These are phyloP conservation scores for Bombus haemorrhoidalis DNA, from an alignment of 1,140 invertebrate genomes.

Conservation along the genomic window DNA sequence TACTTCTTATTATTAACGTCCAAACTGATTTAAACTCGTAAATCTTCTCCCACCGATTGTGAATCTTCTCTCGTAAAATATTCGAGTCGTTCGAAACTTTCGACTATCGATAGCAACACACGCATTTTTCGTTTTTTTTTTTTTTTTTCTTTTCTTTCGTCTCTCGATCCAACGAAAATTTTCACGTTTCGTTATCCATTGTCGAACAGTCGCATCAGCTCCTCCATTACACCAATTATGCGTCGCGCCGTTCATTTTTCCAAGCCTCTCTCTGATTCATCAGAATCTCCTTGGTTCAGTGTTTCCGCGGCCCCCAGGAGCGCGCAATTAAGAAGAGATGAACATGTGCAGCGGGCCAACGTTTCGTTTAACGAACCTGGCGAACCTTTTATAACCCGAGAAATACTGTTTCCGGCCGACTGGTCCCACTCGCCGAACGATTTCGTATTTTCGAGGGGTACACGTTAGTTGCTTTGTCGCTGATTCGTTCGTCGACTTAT, in stretches of 20 bases:
- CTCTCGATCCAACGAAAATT: not conserved
- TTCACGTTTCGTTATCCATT: slow-evolving; percentile 32
- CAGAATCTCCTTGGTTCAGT: slow-evolving; percentile 32
- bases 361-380: slow-evolving; percentile 26
- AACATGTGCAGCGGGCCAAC: slow-evolving; percentile 2
- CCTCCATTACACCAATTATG: slow-evolving; percentile 36
- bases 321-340: slow-evolving; percentile 37
- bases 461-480: slow-evolving; percentile 1
- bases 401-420: not conserved
- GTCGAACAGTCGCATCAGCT: slow-evolving; percentile 29
- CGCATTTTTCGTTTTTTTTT: too few species aligned
- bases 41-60: not conserved
- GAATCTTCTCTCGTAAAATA: not conserved
- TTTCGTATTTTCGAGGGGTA: slow-evolving; percentile 33
- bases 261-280: slow-evolving; percentile 7
- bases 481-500: not conserved
- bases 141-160: too few species aligned
- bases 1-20: not conserved
- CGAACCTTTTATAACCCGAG: not conserved
- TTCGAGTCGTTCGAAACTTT: not conserved
- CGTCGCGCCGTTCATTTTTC: slow-evolving; percentile 18
- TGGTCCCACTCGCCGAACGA: not conserved
- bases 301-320: not conserved
- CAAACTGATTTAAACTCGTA: not conserved
- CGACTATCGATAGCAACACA: not conserved